Evolutionary conservation across 2,888 invertebrate species (phyloP), one percentile per base, ranked within the genome.

Genomic region (Apamea anceps): DNA sequence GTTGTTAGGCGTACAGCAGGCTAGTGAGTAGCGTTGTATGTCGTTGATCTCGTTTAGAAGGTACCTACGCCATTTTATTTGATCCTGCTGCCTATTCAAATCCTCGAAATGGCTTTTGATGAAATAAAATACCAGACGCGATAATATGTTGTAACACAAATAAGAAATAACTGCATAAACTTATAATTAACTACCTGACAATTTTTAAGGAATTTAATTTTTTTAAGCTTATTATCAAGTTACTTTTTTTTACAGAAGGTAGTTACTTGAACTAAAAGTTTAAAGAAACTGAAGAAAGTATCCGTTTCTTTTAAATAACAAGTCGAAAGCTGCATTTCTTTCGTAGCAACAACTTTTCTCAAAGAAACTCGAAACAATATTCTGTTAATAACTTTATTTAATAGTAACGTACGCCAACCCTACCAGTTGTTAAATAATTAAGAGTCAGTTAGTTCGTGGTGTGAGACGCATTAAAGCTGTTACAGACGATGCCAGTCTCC

Each of bases 351-450:
- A 51, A 54, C 45, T 45, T 71, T 54, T 84, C 42, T 18, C 7
- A 37, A 67, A 79, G 71, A 67, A 72, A 21, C n/a, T n/a, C 5
- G 12, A 60, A 57, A 45, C 68, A 68, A 57, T 28, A 45, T 62
- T 62, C 71, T 21, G 28, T 25, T 74, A 78, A 71, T 63, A 48
- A 65, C 21, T 28, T 65, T 80, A 79, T 84, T 72, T 54, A 37
- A 84, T 62, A 54, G 37, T 48, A 84, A 54, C 28, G 66, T 57
- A 78, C 48, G 63, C 51, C 85, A 85, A 77, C 82, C 82, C 72
- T 77, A 79, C 45, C 91, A 91, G 89, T 92, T 92, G 92, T 94
- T 93, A 94, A 94, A 94, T 95, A 94, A 95, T 95, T 95, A 95
- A 93, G 91, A 94, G 93, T 88, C 92, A 93, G 94, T 94, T 94